Conservation (phyloP, 2,888 invertebrate species). For the Cepaea hortensis region DNA sequence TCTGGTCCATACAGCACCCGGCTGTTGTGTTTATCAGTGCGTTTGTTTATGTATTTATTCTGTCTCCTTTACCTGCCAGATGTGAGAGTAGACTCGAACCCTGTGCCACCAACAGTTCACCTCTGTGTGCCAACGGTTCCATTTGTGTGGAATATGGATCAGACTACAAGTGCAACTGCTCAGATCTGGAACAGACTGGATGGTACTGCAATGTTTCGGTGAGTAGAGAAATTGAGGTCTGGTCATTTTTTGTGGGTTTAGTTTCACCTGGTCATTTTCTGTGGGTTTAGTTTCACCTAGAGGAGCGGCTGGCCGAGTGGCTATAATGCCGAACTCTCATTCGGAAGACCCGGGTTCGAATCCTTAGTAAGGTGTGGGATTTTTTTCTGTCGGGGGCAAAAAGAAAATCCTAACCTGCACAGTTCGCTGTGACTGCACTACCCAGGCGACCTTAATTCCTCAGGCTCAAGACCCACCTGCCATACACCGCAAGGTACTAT, state of each 20-base stretch:
- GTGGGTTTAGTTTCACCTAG: too few relatives aligned
- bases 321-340: too few relatives aligned
- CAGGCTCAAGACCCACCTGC: too few relatives aligned
- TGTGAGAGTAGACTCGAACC: slow-evolving; percentile 4
- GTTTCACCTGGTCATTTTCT: not conserved
- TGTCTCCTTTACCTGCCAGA: slow-evolving; percentile 38
- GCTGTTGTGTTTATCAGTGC: slow-evolving; percentile 25
- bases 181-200: slow-evolving; percentile 65
- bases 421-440: too few relatives aligned
- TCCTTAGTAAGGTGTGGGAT: too few relatives aligned
- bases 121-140: slow-evolving; percentile 26
- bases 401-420: too few relatives aligned
- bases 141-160: slow-evolving; percentile 49
- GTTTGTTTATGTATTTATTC: slow-evolving; percentile 21
- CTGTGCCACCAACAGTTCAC: slow-evolving; percentile 9
- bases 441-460: too few relatives aligned
- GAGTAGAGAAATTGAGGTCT: slow-evolving; percentile 3
- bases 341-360: too few relatives aligned
- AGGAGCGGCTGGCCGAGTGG: too few relatives aligned
- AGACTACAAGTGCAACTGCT: slow-evolving; percentile 60
- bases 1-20: not conserved
- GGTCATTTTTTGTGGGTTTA: not conserved
- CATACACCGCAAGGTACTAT: too few relatives aligned
- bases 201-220: slow-evolving; percentile 55
- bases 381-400: too few relatives aligned